These are phyloP conservation scores for Cybosia mesomella DNA, from an alignment of 2,888 invertebrate species.

Conservation along the genomic window DNA sequence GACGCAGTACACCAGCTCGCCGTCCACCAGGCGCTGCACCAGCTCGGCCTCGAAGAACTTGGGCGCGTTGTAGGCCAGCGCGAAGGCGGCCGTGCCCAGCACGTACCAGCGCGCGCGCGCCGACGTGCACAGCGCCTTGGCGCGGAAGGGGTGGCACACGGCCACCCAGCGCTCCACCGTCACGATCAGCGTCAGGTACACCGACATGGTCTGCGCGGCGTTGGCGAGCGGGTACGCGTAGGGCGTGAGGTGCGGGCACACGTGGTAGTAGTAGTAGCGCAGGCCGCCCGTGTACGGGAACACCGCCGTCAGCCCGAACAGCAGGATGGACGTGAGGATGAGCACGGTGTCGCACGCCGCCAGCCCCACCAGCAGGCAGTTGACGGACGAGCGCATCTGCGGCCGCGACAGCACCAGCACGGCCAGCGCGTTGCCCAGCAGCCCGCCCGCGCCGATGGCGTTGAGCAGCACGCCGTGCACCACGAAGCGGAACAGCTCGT, in stretches of 20 bases:
- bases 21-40: slow-evolving; percentile 76
- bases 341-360: slow-evolving; percentile 97
- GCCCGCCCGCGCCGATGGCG: slow-evolving; percentile 92
- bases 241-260: slow-evolving; percentile 93
- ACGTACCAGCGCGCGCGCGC: slow-evolving; percentile 95
- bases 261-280: slow-evolving; percentile 92
- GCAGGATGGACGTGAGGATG: slow-evolving; percentile 93
- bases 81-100: slow-evolving; percentile 92
- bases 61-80: slow-evolving; percentile 95
- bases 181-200: slow-evolving; percentile 96
- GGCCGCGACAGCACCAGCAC: slow-evolving; percentile 96
- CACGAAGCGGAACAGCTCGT: slow-evolving; percentile 91
- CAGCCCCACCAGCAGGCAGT: slow-evolving; percentile 96
- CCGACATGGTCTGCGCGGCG: slow-evolving; percentile 96
- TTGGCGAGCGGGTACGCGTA: slow-evolving; percentile 94
- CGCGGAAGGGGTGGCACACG: slow-evolving; percentile 95
- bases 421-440: slow-evolving; percentile 96
- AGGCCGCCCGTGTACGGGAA: slow-evolving; percentile 93
- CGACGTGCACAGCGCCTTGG: slow-evolving; percentile 96
- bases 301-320: slow-evolving; percentile 95
- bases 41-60: slow-evolving; percentile 91
- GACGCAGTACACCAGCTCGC: slow-evolving; percentile 90
- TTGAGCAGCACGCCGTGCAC: slow-evolving; percentile 94
- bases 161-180: slow-evolving; percentile 98
- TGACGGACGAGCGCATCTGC: slow-evolving; percentile 98